Evolutionary conservation across 2,888 invertebrate species (phyloP).

Genomic region (Lapara coniferarum): DNA sequence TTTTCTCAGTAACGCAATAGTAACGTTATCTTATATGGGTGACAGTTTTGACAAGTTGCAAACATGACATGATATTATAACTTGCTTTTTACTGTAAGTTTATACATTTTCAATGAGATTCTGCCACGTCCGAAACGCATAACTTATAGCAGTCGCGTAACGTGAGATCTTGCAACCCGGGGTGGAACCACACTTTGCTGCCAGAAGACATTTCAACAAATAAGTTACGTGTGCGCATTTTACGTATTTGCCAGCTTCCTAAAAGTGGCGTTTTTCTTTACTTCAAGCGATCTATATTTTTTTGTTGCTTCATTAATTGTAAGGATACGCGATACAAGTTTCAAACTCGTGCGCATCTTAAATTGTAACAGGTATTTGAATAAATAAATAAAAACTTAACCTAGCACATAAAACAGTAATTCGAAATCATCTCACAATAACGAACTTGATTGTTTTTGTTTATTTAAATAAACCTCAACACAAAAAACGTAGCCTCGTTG

Average conservation of each 20-base stretch:
- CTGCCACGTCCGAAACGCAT: too few relatives aligned
- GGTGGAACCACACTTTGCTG: too few relatives aligned
- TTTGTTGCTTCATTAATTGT: too few relatives aligned
- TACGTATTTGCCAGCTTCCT: too few relatives aligned
- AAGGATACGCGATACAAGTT: too few relatives aligned
- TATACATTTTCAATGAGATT: not conserved
- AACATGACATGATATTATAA: not conserved
- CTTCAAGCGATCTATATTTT: too few relatives aligned
- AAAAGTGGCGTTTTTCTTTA: too few relatives aligned
- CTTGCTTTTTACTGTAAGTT: not conserved
- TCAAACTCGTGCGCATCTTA: not conserved
- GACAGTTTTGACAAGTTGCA: not conserved
- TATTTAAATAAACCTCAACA: constrained; percentile 20
- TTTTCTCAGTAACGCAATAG: constrained; percentile 43
- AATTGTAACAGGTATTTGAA: not conserved
- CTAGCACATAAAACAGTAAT: not conserved
- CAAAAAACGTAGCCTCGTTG: constrained; percentile 16
- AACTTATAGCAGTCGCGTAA: too few relatives aligned
- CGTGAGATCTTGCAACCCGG: too few relatives aligned
- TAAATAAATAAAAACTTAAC: not conserved
- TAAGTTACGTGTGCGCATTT: too few relatives aligned
- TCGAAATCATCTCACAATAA: constrained; percentile 8
- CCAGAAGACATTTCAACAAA: too few relatives aligned
- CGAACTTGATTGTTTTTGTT: not conserved
- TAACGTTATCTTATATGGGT: constrained; percentile 16